Evolutionary conservation across 2,113 vertebrate genomes (phyloP), one percentile per base, ranked within the genome.

Genomic region (Morone saxatilis): DNA sequence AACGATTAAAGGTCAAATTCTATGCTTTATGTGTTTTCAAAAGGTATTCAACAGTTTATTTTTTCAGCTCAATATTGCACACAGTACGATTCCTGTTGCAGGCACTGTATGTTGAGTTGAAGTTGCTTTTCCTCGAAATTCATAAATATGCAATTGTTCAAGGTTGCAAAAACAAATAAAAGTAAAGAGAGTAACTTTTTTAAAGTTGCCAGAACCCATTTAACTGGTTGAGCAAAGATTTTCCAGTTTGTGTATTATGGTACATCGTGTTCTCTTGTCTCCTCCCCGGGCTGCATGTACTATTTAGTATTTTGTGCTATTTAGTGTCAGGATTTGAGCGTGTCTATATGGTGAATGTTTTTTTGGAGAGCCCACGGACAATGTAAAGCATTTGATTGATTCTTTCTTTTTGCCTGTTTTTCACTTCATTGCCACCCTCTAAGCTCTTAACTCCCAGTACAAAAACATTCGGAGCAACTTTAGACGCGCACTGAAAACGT

Each of bases 201-300:
- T 40, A 1, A 59, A 60, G 13, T 5, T 65, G 61, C 40, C 36
- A 80, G 14, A 22, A 16, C 17, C 53, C 6, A 56, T 16, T 57
- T 38, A 61, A 47, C 40, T 70, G 31, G 19, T 17, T 38, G 16
- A 81, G 25, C 54, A 76, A 54, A 78, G 19, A 45, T 40, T 41
- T 51, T 36, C 41, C 61, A 56, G 31, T 16, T 65, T 71, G 47
- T 7, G 67, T 50, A n/a, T 63, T 62, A 60, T 79, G 76, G 88
- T 81, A 86, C 88, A 90, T 71, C 8, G 67, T 92, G 88, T 93
- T 77, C 87, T 87, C 54, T 75, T 25, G 38, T 16, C 12, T 17
- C 61, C 8, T 60, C 66, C 61, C 20, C 2, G 12, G 50, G 13
- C 61, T 71, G 59, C 56, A 75, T 78, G 76, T 71, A 82, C 88